Base-by-base conservation (phyloP, 2,888 invertebrate genomes). In the Aspidiotus destructor region DNA sequence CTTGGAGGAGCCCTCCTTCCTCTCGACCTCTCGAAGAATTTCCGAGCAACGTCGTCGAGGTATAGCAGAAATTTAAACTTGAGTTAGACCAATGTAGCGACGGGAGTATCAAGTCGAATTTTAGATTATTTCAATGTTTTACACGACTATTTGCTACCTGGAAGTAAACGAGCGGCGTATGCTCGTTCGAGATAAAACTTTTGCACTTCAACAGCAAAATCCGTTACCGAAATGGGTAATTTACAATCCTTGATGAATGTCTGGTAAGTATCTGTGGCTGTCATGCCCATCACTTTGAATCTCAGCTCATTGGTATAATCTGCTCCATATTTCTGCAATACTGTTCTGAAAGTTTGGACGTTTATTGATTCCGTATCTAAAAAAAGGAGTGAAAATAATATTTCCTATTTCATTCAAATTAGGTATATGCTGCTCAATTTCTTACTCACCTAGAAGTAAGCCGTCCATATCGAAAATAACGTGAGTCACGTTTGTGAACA, bases 351-450 rank as follows among this genome's bases (percentile, higher is more conserved):
- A 75, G 87, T 86, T 74, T 83, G 82, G 74, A 87, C 86, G 77
- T 93, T 93, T 55, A 89, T 81, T 69, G 79, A 80, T 78, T 93
- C 92, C 0, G 92, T 89, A 78, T 93, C 92, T 91, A 81, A 61
- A 72, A 72, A 42, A 54, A 58, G 63, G 11, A 5, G 15, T 15
- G n/a, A 28, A 28, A 28, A 28, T 28, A 28, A 28, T 15, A n/a
- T 44, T 41, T 28, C 28, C 28, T 28, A 28, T 28, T 28, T 5
- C 7, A 67, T 1, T 6, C 58, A 15, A 15, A 42, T 52, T 57
- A 55, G 58, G n/a, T n/a, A n/a, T n/a, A n/a, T n/a, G 10, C 7
- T 44, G 13, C 11, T 9, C 41, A 52, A 61, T n/a, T 13, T 52
- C 8, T 16, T 41, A 17, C 76, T 78, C 79, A 83, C 84, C 82